Evolutionary conservation across 2,888 invertebrate genomes (phyloP), one percentile per base, ranked within the genome.

Genomic region (Steinernema hermaphroditum): DNA sequence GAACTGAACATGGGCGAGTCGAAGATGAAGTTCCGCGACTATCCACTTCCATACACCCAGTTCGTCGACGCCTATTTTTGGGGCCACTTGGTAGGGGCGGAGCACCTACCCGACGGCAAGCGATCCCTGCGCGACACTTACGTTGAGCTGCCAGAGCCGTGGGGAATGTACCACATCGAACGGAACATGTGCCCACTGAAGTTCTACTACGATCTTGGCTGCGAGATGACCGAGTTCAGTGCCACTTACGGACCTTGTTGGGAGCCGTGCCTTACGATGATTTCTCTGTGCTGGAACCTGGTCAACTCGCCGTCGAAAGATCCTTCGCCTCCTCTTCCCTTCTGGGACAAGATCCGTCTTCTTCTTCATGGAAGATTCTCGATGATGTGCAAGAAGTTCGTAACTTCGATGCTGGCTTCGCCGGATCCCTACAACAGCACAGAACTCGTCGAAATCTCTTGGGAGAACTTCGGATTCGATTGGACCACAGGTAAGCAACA

Each of bases 191-290:
- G 94, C 69, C 92, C 96, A 0, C 89, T 97, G 50, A 98, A 98
- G 88, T 96, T 94, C 89, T 98, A 95, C 89, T 95, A 98, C 88
- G 97, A 98, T 88, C 91, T 98, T 74, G 94, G 94, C 88, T 94
- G 94, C 89, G 88, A 89, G 77, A 83, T 87, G 16, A 77, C 81
- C 2, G 81, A 92, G 79, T 93, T 91, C 86, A 92, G 92, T 86
- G 93, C 95, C 87, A 95, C 96, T 0, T 97, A 98, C 87, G 98
- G 98, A 0, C 96, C 97, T 0, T 97, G 97, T 87, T 98, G 98
- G 98, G 98, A 98, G 86, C 96, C 98, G 0, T 94, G 94, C 19
- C 92, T 94, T 73, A 93, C 94, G 0, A 87, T 86, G 86, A 82
- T 85, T 19, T 80, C 80, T 34, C 76, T 84, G 29, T 82, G 83